Conservation (phyloP, 2,888 invertebrate species). For the Fabriciana adippe region DNA sequence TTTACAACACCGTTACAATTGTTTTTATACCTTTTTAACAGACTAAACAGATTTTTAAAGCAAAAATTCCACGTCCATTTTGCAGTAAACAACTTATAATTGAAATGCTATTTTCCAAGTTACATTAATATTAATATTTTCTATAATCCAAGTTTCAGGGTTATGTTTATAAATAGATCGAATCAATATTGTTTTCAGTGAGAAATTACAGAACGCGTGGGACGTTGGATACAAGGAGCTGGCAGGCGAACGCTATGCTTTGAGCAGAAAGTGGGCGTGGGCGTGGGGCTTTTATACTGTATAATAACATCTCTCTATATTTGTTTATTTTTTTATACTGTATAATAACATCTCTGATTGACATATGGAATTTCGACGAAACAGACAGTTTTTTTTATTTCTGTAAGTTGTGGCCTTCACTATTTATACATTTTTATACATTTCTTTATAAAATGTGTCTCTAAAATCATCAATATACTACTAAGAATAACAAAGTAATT, state of each 20-base stretch:
- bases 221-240: not conserved
- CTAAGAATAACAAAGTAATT: too few species aligned
- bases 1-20: too few species aligned
- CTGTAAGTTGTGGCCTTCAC: too few species aligned
- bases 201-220: not conserved
- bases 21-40: too few species aligned
- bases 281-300: not conserved
- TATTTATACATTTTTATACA: too few species aligned
- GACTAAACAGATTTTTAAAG: too few species aligned
- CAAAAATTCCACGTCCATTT: too few species aligned
- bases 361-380: not conserved
- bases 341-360: not conserved
- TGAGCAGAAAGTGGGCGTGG: not conserved
- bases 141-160: conserved; percentile 1
- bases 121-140: conserved; percentile 2
- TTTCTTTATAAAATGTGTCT: too few species aligned
- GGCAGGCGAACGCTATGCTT: not conserved
- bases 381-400: too few species aligned
- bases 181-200: conserved; percentile 4
- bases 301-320: not conserved
- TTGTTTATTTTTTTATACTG: not conserved
- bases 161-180: conserved; percentile 10
- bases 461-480: too few species aligned
- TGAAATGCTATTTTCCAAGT: not conserved
- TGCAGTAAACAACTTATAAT: too few species aligned